phyloP scores from a whole-genome alignment of 1,140 invertebrate species.

The Muscidifurax raptorellus region DNA sequence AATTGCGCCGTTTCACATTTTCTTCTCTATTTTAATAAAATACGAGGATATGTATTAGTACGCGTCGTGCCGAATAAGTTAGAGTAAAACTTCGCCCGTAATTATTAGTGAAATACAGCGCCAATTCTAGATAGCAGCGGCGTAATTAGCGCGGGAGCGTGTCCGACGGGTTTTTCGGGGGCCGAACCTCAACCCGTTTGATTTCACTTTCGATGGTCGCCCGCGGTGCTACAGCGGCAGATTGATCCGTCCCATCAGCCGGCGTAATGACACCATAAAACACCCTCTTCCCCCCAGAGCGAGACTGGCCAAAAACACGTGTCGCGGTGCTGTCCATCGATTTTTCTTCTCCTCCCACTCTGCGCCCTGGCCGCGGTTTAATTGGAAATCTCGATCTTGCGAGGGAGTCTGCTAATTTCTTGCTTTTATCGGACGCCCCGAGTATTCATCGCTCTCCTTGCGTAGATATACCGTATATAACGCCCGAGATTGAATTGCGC shows the following conservation, averaged over 20 bases:
- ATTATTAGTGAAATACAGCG: not conserved
- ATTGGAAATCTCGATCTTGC: not conserved
- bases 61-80: no score
- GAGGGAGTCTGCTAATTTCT: not conserved
- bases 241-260: constrained; percentile 25
- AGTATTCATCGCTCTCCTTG: no score
- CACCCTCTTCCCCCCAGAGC: not conserved
- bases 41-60: no score
- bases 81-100: no score
- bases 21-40: no score
- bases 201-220: constrained; percentile 24
- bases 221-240: not conserved
- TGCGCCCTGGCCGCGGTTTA: not conserved
- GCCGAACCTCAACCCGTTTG: not conserved
- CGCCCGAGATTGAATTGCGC: no score
- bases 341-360: no score
- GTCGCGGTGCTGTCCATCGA: not conserved
- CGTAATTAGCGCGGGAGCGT: not conserved
- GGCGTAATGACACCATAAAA: constrained; percentile 33
- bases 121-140: not conserved
- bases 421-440: no score
- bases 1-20: no score
- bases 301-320: constrained; percentile 27
- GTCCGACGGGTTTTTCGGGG: not conserved
- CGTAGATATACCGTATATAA: no score